Evolutionary conservation across 2,888 invertebrate species (phyloP), one percentile per base, ranked within the genome.

Genomic region (Cosmia trapezina): DNA sequence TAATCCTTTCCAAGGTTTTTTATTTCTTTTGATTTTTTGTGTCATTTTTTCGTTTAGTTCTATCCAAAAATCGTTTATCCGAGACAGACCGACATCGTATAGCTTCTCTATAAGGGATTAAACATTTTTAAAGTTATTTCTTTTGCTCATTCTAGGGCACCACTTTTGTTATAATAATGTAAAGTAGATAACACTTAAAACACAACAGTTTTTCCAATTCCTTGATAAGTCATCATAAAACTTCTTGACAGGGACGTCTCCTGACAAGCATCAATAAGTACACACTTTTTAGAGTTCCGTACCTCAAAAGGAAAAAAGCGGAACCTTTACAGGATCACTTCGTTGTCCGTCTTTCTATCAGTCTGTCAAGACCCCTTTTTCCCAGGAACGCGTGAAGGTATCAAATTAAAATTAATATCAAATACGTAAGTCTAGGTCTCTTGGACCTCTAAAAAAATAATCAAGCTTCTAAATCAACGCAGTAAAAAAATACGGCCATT

Each of bases 1-100:
- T 81, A 68, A 80, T 72, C 82, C 67, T 53, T 67, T 33, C n/a
- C n/a, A 17, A 22, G 28, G 5, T 43, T 19, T 64, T 60, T 61
- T 43, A n/a, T 54, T 63, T 63, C 19, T 9, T 51, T 51, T 0
- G 4, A 12, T 53, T 65, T 59, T 54, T 59, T 51, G 11, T 47
- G 43, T 11, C 2, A 7, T 47, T 37, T 80, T 67, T 67, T 22
- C 22, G 19, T 53, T 79, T 61, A 14, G 22, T 14, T 37, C 37
- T 45, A 43, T 28, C 22, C 33, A 22, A 49, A 75, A 76, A 61
- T 19, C 2, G 22, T 47, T 47, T 47, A n/a, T 62, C 0, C 9
- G 8, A 56, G 28, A 37, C 8, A 33, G 14, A 51, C 3, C 11
- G 33, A 45, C 14, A n/a, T 45, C 4, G 8, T 43, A 41, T 11